Base-by-base conservation (phyloP, 2,888 invertebrate genomes). In the Amphipyra tragopoginis region DNA sequence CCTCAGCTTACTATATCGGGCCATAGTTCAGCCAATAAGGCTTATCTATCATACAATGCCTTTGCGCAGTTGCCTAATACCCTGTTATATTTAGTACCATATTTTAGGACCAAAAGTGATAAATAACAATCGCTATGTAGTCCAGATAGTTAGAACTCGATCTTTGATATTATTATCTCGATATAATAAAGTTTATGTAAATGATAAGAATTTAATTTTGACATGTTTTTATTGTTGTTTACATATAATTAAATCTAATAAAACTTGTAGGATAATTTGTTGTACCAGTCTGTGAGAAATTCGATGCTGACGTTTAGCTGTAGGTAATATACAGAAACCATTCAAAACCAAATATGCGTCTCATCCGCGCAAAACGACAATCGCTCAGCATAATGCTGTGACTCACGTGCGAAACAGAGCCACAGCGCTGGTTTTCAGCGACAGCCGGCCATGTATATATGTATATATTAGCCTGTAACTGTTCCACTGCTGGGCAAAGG, bases 11-110 rank as follows among this genome's bases (percentile, higher is more conserved):
- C 50, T 44, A 52, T 58, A 72, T 61, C 56, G 21, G 55, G 45
- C 38, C 44, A 21, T 21, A 21, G 21, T 21, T 61, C 42, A 65
- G 51, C 44, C 43, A 61, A 40, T 45, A 56, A 54, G 49, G 66
- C 57, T 71, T 71, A 71, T 71, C 71, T 71, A 57, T 57, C 55
- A 65, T 43, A 65, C 56, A 53, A 65, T 50, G 58, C 44, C 65
- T 59, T 69, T 64, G 64, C 33, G 26, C 40, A 8, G 65, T 65
- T 69, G 55, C 52, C 15, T 45, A 65, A 71, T 51, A 2, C 39
- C 2, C 51, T 51, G 52, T 52, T 52, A 65, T 48, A 71, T 43
- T 70, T 43, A 54, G 8, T 26, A 40, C 49, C 59, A 59, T 65
- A 75, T 60, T 59, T 71, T 65, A 63, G 14, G 48, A 42, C 44